A percentile compares a stretch with the other conserved stretches of the same genome.
Evolutionary conservation across 2,888 invertebrate species (phyloP).

Genomic region (Emmelina monodactyla): DNA sequence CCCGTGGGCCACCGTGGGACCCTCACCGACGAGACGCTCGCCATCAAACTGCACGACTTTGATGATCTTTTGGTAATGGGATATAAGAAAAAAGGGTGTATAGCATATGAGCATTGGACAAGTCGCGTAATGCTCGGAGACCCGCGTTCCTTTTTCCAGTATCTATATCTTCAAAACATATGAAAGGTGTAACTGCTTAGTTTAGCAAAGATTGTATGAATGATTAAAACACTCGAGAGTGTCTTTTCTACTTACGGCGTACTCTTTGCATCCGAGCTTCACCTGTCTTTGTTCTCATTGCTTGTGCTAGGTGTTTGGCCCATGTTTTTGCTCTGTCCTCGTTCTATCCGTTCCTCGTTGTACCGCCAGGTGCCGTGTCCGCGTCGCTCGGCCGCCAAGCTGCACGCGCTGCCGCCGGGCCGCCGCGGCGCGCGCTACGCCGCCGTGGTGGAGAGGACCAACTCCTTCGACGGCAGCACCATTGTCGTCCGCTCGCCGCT

Average conservation of each 20-base stretch:
- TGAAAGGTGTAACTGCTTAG: no score
- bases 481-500: slow-evolving; percentile 78
- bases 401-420: slow-evolving; percentile 70
- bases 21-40: slow-evolving; percentile 69
- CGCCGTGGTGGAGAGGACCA: slow-evolving; percentile 71
- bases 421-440: slow-evolving; percentile 71
- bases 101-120: background rate
- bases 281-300: no score
- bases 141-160: no score
- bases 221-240: no score
- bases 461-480: slow-evolving; percentile 62
- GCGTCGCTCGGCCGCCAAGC: slow-evolving; percentile 68
- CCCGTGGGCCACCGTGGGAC: slow-evolving; percentile 25
- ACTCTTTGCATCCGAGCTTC: no score
- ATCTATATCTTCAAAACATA: no score
- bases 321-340: no score
- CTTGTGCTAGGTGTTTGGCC: no score
- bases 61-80: slow-evolving; percentile 60
- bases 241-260: no score
- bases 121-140: background rate
- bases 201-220: no score
- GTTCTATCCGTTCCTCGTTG: background rate
- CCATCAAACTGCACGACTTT: slow-evolving; percentile 70
- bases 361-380: slow-evolving; percentile 69
- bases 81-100: background rate